Evolutionary conservation across 92 coral and sea anemone genomes (phyloP).

Genomic region (Epizoanthus stellaris): DNA sequence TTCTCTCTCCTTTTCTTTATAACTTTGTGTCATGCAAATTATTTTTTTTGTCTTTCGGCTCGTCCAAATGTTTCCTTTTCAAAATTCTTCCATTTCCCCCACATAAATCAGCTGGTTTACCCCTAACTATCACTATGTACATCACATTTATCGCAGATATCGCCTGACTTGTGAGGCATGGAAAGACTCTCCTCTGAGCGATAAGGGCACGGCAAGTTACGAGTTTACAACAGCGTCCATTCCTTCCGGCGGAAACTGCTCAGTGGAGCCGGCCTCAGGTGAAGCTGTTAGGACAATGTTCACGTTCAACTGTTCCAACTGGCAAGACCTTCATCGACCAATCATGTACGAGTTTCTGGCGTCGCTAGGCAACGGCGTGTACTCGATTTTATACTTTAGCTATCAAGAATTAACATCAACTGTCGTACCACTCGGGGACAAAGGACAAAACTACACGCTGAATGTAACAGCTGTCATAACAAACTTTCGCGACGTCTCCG

Average conservation of each 20-base stretch:
- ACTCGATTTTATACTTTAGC: neutral
- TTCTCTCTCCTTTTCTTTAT: too few species aligned
- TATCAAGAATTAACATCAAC: neutral
- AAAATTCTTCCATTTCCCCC: too few species aligned
- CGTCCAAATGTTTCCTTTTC: too few species aligned
- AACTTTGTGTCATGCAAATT: too few species aligned
- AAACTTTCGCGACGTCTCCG: neutral
- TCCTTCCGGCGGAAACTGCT: constrained; percentile 22
- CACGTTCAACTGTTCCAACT: constrained; percentile 1
- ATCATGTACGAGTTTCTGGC: constrained; percentile 13
- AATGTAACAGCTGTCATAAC: constrained; percentile 4
- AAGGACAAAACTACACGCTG: neutral
- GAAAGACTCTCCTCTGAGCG: neutral
- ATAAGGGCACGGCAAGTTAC: constrained; percentile 1
- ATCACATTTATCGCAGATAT: constrained; percentile 1
- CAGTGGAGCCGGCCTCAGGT: neutral
- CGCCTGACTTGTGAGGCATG: neutral
- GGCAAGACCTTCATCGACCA: constrained; percentile 12
- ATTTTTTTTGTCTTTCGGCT: too few species aligned
- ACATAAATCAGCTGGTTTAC: too few species aligned
- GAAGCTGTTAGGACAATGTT: neutral
- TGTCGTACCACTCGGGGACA: neutral
- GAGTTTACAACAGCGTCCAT: neutral
- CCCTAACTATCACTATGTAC: too few species aligned
- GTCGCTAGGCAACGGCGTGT: neutral